Evolutionary conservation across 2,113 vertebrate genomes (phyloP).

Genomic region (Oreochromis niloticus): DNA sequence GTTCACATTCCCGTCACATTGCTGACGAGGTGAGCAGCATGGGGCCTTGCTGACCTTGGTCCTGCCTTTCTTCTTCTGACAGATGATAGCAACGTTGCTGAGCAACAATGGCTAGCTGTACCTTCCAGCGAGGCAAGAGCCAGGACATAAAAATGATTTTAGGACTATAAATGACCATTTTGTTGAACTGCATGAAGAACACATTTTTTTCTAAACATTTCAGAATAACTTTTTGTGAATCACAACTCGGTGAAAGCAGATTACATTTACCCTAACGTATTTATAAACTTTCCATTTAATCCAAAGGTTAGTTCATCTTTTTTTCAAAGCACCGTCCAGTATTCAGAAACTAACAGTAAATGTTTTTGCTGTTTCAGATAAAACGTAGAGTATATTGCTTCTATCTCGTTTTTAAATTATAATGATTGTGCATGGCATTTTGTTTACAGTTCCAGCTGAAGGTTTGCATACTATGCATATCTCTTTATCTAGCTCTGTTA

Average conservation of each 20-base stretch:
- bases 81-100: constrained; percentile 9
- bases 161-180: background rate
- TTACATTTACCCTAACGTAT: background rate
- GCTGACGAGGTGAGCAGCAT: background rate
- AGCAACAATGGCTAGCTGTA: constrained; percentile 4
- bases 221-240: background rate
- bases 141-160: background rate
- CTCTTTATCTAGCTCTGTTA: no score
- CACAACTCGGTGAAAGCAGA: background rate
- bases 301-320: background rate
- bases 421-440: background rate
- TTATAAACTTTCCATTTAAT: background rate
- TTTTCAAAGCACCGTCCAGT: background rate
- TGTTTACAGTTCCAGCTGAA: background rate
- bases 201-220: background rate
- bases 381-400: background rate
- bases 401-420: background rate
- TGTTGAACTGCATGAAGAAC: background rate
- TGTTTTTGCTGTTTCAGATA: background rate
- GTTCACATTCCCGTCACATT: background rate
- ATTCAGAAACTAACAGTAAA: background rate
- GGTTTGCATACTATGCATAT: background rate
- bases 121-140: background rate
- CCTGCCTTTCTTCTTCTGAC: background rate
- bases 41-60: background rate